Percentiles rank a stretch among this genome's conserved stretches.
Conservation (phyloP, 2,888 invertebrate species). For the Tetragnatha montana region DNA sequence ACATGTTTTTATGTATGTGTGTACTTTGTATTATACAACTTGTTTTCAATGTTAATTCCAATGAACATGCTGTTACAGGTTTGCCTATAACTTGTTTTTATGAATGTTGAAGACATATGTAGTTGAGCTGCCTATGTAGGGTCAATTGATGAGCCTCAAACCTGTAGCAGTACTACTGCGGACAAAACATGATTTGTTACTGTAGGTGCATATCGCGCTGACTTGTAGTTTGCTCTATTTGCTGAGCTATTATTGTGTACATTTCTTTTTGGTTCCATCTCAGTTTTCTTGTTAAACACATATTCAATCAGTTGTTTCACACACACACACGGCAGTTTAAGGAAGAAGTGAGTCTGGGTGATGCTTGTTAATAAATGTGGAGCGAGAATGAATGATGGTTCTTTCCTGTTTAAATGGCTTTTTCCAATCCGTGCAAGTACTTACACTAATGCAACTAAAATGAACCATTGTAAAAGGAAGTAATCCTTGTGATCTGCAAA, state of each 20-base stretch:
- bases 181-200: slow-evolving; percentile 20
- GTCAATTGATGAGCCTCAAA: slow-evolving; percentile 20
- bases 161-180: slow-evolving; percentile 57
- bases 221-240: background rate
- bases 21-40: slow-evolving; percentile 68
- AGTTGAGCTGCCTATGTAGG: slow-evolving; percentile 23
- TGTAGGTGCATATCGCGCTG: slow-evolving; percentile 29
- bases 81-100: slow-evolving; percentile 55
- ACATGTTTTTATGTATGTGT: slow-evolving; percentile 69
- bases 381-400: slow-evolving; percentile 31
- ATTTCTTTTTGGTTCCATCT: slow-evolving; percentile 28
- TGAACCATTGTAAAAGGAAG: slow-evolving; percentile 6
- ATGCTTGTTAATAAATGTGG: slow-evolving; percentile 17
- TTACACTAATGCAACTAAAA: slow-evolving; percentile 37
- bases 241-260: slow-evolving; percentile 17
- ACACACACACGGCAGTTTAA: background rate
- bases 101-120: slow-evolving; percentile 49
- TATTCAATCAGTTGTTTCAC: slow-evolving; percentile 9
- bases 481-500: slow-evolving; percentile 21
- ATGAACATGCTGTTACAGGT: slow-evolving; percentile 62
- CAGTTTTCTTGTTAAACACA: background rate
- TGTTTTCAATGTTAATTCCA: slow-evolving; percentile 60
- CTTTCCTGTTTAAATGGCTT: slow-evolving; percentile 67
- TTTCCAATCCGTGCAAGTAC: slow-evolving; percentile 54
- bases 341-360: slow-evolving; percentile 22